Evolutionary conservation across 2,113 vertebrate species (phyloP).

Genomic region (Tetrao urogallus): DNA sequence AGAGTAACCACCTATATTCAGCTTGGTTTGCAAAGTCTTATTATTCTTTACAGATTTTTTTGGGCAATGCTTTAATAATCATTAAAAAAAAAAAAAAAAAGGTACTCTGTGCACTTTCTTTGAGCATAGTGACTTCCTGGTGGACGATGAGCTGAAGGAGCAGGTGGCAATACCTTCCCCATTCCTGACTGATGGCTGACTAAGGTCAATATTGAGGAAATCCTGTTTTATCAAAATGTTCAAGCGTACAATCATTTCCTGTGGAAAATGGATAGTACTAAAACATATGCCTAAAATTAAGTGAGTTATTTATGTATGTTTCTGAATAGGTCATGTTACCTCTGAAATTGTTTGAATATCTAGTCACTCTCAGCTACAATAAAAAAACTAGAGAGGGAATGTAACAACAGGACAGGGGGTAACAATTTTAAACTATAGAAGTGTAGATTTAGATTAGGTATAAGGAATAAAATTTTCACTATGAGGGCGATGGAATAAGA

Average conservation of each 20-base stretch:
- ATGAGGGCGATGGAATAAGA: background rate
- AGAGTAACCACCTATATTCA: accelerated
- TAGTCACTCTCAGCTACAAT: background rate
- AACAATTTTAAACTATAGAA: background rate
- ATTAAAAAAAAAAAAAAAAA: background rate
- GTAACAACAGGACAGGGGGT: background rate
- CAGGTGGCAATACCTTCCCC: background rate
- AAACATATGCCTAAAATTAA: background rate
- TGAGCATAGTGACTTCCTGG: background rate
- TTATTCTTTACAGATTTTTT: background rate
- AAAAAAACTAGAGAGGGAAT: background rate
- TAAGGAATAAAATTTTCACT: background rate
- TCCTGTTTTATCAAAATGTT: background rate
- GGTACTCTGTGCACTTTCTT: background rate
- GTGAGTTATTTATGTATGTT: background rate
- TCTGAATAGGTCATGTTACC: background rate
- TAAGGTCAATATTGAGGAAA: background rate
- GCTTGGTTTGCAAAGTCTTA: background rate
- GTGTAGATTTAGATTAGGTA: background rate
- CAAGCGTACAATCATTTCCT: background rate
- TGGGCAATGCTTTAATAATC: background rate
- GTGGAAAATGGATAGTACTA: background rate
- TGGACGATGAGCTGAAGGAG: background rate
- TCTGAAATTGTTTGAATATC: background rate
- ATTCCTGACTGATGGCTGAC: background rate